Evolutionary conservation across 2,113 vertebrate species (phyloP).

Genomic region (Lepidothrix coronata): DNA sequence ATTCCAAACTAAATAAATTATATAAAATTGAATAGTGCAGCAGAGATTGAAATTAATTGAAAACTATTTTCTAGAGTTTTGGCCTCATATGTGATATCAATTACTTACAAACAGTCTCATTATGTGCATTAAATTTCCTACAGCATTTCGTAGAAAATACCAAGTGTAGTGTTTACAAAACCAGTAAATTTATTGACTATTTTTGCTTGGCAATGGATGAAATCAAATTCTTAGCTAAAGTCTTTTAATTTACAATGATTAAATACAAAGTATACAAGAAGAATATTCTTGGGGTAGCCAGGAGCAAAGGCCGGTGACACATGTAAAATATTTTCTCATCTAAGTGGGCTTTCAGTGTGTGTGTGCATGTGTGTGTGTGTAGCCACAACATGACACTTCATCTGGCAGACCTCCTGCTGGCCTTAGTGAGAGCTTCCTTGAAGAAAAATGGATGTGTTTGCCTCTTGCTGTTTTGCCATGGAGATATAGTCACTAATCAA

Average conservation of each 20-base stretch:
- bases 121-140: background rate
- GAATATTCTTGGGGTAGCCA: background rate
- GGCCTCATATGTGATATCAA: background rate
- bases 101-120: background rate
- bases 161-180: background rate
- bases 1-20: background rate
- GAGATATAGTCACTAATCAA: background rate
- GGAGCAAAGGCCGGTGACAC: background rate
- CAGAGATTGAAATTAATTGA: background rate
- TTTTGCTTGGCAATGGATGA: background rate
- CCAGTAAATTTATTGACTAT: background rate
- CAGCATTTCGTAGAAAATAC: background rate
- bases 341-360: background rate
- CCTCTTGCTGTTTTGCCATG: background rate
- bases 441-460: background rate
- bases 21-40: background rate
- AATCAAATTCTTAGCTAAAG: background rate
- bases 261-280: background rate
- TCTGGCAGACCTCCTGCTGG: background rate
- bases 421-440: background rate
- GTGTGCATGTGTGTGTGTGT: background rate
- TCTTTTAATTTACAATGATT: background rate
- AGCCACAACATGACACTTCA: background rate
- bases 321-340: background rate
- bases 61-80: background rate